Evolutionary conservation across 2,113 vertebrate genomes (phyloP), one percentile per base, ranked within the genome.

Genomic region (Mastomys natalensis): DNA sequence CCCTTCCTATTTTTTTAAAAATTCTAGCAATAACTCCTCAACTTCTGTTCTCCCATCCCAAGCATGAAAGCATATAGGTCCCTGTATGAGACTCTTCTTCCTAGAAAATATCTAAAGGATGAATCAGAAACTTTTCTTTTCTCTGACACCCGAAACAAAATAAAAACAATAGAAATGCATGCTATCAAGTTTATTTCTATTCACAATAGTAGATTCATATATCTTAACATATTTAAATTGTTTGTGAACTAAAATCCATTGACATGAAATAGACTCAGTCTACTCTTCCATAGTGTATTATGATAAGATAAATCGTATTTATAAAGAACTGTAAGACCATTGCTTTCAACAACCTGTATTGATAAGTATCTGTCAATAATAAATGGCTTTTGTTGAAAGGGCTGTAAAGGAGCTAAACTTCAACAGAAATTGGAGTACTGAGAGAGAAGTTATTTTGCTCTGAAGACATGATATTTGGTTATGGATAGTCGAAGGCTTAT

Each of bases 241-340:
- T 70, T 91, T 91, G 73, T 70, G 68, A 89, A 37, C 87, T 51
- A 87, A 93, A 93, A 77, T 90, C 31, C 45, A 88, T 26, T 84
- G 64, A 90, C 26, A 92, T 90, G 43, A 95, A 95, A 87, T 89
- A 29, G 78, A 60, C 88, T 68, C 37, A 70, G 3, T 22, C 37
- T 92, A n/a, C 26, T 21, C 66, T 45, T 91, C 17, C 80, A 31
- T 10, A 84, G 88, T 55, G 62, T 15, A 84, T 9, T 22, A 84
- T 48, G 40, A 85, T 53, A 82, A 85, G 89, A 74, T 29, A 15
- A 90, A 68, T 58, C 51, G 68, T 34, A 74, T 78, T 68, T 87
- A 17, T 72, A 66, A 64, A 62, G n/a, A 82, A 55, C 31, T 15
- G 17, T 89, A 91, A 90, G 93, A 89, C 21, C 26, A 68, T 26